Conservation (phyloP, 2,797 vertebrate genomes). For the Xenentodon cancila region DNA sequence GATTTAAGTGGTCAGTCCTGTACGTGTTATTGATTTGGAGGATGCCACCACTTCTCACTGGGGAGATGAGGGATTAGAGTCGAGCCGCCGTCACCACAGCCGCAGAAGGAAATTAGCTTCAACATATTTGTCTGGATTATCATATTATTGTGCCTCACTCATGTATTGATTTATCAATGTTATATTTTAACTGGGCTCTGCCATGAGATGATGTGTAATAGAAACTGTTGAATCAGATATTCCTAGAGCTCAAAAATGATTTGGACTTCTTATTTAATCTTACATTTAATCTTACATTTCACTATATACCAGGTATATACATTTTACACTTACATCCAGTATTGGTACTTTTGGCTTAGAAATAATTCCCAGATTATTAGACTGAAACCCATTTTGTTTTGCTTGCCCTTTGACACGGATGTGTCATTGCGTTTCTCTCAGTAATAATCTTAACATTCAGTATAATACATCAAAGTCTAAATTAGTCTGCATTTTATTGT, state of each 20-base stretch:
- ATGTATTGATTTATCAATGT: slow-evolving; percentile 73
- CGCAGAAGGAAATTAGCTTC: slow-evolving; percentile 81
- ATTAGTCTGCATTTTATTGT: too few relatives aligned
- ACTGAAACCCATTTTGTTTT: too few relatives aligned
- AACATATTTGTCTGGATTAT: slow-evolving; percentile 77
- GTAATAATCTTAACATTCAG: slow-evolving; percentile 17
- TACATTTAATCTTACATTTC: slow-evolving; percentile 37
- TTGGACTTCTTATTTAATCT: slow-evolving; percentile 60
- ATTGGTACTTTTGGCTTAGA: too few relatives aligned
- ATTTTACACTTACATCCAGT: too few relatives aligned
- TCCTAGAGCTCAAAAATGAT: slow-evolving; percentile 54
- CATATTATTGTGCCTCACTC: slow-evolving; percentile 76
- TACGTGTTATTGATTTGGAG: slow-evolving; percentile 80
- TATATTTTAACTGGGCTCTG: slow-evolving; percentile 67
- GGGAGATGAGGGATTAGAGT: slow-evolving; percentile 77
- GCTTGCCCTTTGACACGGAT: too few relatives aligned
- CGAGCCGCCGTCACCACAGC: slow-evolving; percentile 67
- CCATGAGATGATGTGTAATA: slow-evolving; percentile 41
- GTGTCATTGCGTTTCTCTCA: not conserved
- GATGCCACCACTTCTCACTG: slow-evolving; percentile 68
- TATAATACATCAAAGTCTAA: too few relatives aligned
- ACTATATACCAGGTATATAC: too few relatives aligned
- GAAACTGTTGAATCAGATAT: slow-evolving; percentile 52
- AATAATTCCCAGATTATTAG: too few relatives aligned
- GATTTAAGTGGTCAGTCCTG: slow-evolving; percentile 80